phyloP scores from a whole-genome alignment of 2,888 invertebrate genomes.

The Drosophila infuscata region DNA sequence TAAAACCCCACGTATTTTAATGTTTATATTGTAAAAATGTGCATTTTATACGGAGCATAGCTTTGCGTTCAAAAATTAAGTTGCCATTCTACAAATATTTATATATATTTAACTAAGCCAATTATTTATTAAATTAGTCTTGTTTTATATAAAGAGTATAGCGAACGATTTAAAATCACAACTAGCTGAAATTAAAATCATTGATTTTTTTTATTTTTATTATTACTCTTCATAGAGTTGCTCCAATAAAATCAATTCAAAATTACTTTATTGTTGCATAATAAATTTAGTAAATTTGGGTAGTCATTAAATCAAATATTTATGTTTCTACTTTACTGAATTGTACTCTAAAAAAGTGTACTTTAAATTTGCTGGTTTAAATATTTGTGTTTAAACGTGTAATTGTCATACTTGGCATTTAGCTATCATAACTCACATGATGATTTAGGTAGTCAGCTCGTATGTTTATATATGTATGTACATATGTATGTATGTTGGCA shows the following conservation, averaged over 20 bases:
- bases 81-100: constrained; percentile 12
- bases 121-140: constrained; percentile 16
- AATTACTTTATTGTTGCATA: not conserved
- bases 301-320: not conserved
- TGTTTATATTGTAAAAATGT: constrained; percentile 72
- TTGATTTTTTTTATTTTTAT: not conserved
- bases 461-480: constrained; percentile 20
- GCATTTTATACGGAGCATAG: constrained; percentile 48
- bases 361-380: not conserved
- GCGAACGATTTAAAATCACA: not conserved
- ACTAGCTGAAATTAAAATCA: not conserved
- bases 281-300: not conserved
- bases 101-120: constrained; percentile 2
- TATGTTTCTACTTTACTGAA: not conserved
- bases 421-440: constrained; percentile 16
- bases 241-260: not conserved
- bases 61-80: constrained; percentile 1
- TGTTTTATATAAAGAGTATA: not conserved
- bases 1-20: constrained; percentile 74
- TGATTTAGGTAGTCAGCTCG: not conserved
- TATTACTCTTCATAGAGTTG: not conserved
- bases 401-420: constrained; percentile 13
- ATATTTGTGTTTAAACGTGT: not conserved
- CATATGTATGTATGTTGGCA: not conserved
- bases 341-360: not conserved